Evolutionary conservation across 2,797 vertebrate genomes (phyloP), one percentile per base, ranked within the genome.

Genomic region (Poeciliopsis turneri): DNA sequence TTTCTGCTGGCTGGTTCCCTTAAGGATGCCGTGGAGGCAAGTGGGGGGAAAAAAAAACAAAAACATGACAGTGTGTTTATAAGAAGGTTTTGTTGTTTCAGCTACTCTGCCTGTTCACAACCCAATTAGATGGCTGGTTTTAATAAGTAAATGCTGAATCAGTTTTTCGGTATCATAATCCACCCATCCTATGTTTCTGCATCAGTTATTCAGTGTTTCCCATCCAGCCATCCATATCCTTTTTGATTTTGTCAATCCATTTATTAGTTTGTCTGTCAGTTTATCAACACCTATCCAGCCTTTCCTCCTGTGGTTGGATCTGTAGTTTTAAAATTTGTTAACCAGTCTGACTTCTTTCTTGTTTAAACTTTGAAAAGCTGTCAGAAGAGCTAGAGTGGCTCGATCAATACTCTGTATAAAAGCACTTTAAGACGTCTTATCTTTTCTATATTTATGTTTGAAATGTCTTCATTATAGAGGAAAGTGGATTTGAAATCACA

Each of bases 21-120:
- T 33, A 98, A 97, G 93, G 98, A 99, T 93, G 98, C 98, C 59
- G 96, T 99, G 77, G 98, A 99, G 97, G 98, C 98, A 96, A 96
- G 91, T 94, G 80, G 43, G 85, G 3, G 28, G 86, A 88, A 43
- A 43, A 41, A 85, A 25, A n/a, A 88, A n/a, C 16, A n/a, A 16
- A 87, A 78, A 83, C 78, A 84, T 84, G 76, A 88, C 74, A 80
- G 61, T 78, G 41, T 85, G 77, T 84, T 86, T 83, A 64, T 76
- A 72, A 88, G 76, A 88, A 78, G 72, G 64, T 74, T 77, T 78
- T 83, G 61, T 85, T 84, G 71, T 76, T 86, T 89, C 70, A 82
- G 55, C 79, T 80, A 46, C 78, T 74, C 47, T 74, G 51, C 72
- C 41, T 45, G 74, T 80, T 78, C 57, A 46, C 74, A 76, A 30